These are phyloP conservation scores for Ornithoptera priamus DNA, from an alignment of 2,888 invertebrate genomes.

Conservation along the genomic window DNA sequence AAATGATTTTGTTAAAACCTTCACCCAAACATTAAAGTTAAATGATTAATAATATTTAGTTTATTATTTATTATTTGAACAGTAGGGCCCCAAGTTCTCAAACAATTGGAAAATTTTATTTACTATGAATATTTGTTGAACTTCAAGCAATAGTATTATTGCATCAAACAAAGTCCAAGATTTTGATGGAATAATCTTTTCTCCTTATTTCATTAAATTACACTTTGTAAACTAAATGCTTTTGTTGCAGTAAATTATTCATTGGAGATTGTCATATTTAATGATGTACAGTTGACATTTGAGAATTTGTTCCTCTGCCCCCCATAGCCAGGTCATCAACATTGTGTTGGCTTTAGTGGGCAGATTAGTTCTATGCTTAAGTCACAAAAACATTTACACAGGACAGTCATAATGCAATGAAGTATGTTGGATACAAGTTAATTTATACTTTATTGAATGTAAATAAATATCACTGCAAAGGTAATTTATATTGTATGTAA, in stretches of 20 bases:
- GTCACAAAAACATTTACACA: constrained; percentile 21
- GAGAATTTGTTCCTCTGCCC: constrained; percentile 35
- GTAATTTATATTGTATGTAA: no score
- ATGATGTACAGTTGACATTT: constrained; percentile 13
- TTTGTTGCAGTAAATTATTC: no score
- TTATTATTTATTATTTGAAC: constrained; percentile 33
- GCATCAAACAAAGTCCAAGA: no score
- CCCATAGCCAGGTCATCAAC: constrained; percentile 29
- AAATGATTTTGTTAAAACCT: constrained; percentile 66
- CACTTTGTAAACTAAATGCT: no score
- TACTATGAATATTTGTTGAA: no score
- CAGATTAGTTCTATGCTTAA: constrained; percentile 17
- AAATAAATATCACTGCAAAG: no score
- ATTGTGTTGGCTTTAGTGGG: constrained; percentile 33
- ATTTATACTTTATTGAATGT: background rate
- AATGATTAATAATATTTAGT: constrained; percentile 44
- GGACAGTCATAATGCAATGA: constrained; percentile 4
- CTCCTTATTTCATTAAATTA: no score
- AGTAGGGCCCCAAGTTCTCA: constrained; percentile 41
- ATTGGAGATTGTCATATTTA: no score
- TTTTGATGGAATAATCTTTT: no score
- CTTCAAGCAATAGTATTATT: no score
- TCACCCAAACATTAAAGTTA: constrained; percentile 70
- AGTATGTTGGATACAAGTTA: constrained; percentile 18
- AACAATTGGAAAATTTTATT: constrained; percentile 10